Evolutionary conservation across 2,113 vertebrate genomes (phyloP), one percentile per base, ranked within the genome.

Genomic region (Pomatorhinus ruficollis): DNA sequence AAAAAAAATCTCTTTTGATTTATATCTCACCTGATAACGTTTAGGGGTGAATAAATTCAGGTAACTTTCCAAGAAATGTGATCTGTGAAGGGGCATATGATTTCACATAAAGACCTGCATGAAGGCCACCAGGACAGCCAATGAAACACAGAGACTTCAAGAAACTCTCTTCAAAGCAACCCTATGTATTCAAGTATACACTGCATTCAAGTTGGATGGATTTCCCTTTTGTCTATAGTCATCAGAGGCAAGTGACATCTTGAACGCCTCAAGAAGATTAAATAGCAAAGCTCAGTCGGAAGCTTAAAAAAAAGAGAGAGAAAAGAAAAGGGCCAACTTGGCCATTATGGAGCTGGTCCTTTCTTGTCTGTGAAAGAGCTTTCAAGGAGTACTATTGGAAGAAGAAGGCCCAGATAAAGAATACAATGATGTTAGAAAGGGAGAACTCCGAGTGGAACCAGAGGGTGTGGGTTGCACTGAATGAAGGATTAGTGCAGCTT

Each of bases 221-320:
- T 98, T 98, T 98, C 97, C 95, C 98, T 97, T 98, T 99, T 98
- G 98, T 98, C 98, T 97, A 94, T 97, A 97, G 97, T 98, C 98
- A 98, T 98, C 98, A 99, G 98, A 98, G 97, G 98, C 98, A 98
- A 99, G 98, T 99, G 99, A 99, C 99, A 99, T 99, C 98, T 98
- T 98, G 98, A 99, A 99, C 98, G 98, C 98, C 98, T 99, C 98
- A 98, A 98, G 98, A 99, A 99, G 99, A 99, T 99, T 99, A 99
- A 99, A 99, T 98, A 98, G 98, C 98, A 98, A 97, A 98, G 98
- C 98, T 98, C 98, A 85, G 98, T 98, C 98, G 98, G 98, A 98
- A 99, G 98, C 98, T 98, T 97, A 93, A 97, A 97, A 98, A 97
- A 97, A 96, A 95, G 91, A 93, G 96, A 96, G 96, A 96, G 98